These are phyloP conservation scores for Emmelina monodactyla DNA, from an alignment of 2,888 invertebrate species.

Conservation along the genomic window DNA sequence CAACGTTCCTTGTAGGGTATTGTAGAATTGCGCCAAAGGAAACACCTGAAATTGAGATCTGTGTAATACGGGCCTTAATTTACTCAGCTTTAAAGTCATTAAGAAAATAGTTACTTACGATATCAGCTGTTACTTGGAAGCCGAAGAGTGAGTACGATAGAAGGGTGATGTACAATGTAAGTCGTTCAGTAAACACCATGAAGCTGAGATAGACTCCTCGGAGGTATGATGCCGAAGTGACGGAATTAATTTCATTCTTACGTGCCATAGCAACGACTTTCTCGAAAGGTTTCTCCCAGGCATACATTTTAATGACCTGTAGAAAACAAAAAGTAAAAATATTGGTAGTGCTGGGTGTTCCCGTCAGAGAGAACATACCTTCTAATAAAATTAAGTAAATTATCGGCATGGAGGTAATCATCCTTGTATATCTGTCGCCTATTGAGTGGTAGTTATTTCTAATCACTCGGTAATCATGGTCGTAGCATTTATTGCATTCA, in stretches of 20 bases:
- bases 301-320: conserved; percentile 95
- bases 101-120: conserved; percentile 35
- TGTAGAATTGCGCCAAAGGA: conserved; percentile 70
- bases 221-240: conserved; percentile 70
- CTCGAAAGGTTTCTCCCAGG: conserved; percentile 93
- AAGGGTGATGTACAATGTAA: conserved; percentile 83
- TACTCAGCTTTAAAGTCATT: neutral
- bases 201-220: conserved; percentile 72
- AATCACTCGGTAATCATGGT: no score
- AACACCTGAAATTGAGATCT: conserved; percentile 56
- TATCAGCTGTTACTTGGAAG: conserved; percentile 62
- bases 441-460: no score
- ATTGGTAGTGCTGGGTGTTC: neutral
- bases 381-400: no score
- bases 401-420: no score
- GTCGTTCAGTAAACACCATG: conserved; percentile 85
- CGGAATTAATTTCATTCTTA: conserved; percentile 70
- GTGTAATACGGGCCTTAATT: conserved; percentile 10
- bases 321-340: conserved; percentile 19
- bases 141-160: conserved; percentile 78
- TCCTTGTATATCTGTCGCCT: no score
- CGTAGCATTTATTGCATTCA: neutral
- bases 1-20: conserved; percentile 68
- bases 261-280: conserved; percentile 80
- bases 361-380: no score